Conservation (phyloP, 37 sponge, comb jelly and placozoan genomes). For the Tethya wilhelma region DNA sequence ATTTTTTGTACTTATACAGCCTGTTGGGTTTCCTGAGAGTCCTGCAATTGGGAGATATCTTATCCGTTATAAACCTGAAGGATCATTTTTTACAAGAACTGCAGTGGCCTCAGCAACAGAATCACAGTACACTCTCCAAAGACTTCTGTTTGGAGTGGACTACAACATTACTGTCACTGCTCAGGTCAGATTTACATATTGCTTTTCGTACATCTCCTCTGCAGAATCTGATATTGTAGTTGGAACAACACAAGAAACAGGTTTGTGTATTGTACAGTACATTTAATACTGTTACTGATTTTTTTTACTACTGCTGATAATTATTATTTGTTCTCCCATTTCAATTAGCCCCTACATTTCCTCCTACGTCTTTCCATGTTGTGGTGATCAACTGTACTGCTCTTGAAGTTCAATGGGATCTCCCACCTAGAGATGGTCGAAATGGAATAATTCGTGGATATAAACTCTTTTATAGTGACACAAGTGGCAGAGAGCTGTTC, state of each 20-base stretch:
- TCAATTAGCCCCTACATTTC: slow-evolving; percentile 17
- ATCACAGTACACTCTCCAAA: not conserved
- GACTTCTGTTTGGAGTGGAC: not conserved
- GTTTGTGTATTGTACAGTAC: no score
- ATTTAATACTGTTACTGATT: no score
- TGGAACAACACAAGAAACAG: not conserved
- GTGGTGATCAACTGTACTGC: slow-evolving; percentile 44
- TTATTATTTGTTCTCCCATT: not conserved
- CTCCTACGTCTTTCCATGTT: slow-evolving; percentile 29
- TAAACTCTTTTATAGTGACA: not conserved
- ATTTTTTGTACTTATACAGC: not conserved
- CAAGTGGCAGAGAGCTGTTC: slow-evolving; percentile 1
- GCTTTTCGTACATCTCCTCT: not conserved
- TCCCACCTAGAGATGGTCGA: not conserved
- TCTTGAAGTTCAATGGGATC: slow-evolving; percentile 15
- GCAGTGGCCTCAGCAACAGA: no score
- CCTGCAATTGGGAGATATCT: not conserved
- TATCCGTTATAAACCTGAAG: not conserved
- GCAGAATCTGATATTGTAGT: not conserved
- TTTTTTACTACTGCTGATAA: no score
- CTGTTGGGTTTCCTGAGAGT: slow-evolving; percentile 13
- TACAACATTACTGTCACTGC: slow-evolving; percentile 9
- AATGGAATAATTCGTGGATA: slow-evolving; percentile 38
- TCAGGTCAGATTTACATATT: not conserved
- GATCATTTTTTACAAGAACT: no score